These are phyloP conservation scores for Agrotis ipsilon DNA, from an alignment of 2,888 invertebrate species.

Conservation along the genomic window DNA sequence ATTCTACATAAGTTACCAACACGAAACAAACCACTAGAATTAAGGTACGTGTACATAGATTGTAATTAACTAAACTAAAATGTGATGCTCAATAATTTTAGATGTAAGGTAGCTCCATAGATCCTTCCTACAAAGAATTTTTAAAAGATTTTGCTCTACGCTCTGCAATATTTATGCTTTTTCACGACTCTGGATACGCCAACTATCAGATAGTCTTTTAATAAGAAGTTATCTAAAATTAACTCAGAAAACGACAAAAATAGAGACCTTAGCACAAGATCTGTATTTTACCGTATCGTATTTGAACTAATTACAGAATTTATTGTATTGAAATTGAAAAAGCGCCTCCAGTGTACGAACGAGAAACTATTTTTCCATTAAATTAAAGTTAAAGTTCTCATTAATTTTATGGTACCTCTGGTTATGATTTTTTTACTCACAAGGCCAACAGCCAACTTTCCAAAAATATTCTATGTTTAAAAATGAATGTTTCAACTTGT, in stretches of 20 bases:
- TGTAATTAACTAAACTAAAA: conserved; percentile 75
- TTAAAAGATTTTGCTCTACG: neutral
- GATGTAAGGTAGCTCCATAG: conserved; percentile 58
- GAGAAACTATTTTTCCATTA: no score
- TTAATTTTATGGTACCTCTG: no score
- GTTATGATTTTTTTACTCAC: neutral
- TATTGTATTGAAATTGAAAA: no score
- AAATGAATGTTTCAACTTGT: neutral
- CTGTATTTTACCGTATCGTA: no score
- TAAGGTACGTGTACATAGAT: conserved; percentile 64
- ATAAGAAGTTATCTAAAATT: neutral
- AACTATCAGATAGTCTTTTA: neutral
- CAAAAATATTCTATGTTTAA: neutral
- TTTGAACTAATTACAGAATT: no score
- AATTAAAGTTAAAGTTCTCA: no score
- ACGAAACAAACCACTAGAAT: conserved; percentile 63
- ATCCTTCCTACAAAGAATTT: conserved; percentile 24
- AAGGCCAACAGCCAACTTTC: neutral
- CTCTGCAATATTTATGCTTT: neutral
- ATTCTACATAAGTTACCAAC: conserved; percentile 64
- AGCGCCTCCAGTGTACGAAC: no score
- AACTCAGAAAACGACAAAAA: no score
- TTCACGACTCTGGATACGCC: neutral
- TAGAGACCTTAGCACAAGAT: no score
- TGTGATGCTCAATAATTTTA: conserved; percentile 84